Evolutionary conservation across 2,113 vertebrate genomes (phyloP).

Genomic region (Dolichotis patagonum): DNA sequence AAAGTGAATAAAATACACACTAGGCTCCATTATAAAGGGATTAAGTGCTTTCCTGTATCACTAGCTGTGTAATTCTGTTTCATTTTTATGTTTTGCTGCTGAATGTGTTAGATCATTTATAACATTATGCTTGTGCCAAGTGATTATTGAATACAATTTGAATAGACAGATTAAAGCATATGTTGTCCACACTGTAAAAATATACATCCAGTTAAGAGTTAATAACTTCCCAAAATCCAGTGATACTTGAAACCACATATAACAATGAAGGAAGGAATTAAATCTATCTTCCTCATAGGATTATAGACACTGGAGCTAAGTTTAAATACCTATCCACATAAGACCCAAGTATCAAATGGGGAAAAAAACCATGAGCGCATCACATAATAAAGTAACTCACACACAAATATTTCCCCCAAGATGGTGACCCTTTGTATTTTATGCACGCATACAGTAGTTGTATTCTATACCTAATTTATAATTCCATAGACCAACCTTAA

Average conservation of each 20-base stretch:
- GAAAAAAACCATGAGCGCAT: background rate
- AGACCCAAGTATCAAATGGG: background rate
- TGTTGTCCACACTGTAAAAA: background rate
- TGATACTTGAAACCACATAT: conserved; percentile 9
- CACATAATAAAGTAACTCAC: background rate
- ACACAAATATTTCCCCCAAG: background rate
- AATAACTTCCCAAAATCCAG: conserved; percentile 23
- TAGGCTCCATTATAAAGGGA: background rate
- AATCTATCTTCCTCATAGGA: conserved; percentile 53
- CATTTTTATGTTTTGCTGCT: background rate
- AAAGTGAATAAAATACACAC: background rate
- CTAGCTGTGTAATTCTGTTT: conserved; percentile 5
- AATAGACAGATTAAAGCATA: conserved; percentile 43
- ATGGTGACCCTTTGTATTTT: background rate
- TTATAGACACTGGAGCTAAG: conserved; percentile 17
- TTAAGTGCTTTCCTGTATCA: background rate
- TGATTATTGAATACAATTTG: background rate
- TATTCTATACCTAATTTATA: background rate
- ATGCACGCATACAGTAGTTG: background rate
- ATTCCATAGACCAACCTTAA: background rate
- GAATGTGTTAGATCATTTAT: conserved; percentile 24
- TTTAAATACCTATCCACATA: conserved; percentile 21
- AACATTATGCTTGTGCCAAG: background rate
- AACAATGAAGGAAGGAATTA: conserved; percentile 38
- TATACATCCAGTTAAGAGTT: background rate